phyloP scores from a whole-genome alignment of 1,140 invertebrate genomes.

The Philotrypesis tridentata region DNA sequence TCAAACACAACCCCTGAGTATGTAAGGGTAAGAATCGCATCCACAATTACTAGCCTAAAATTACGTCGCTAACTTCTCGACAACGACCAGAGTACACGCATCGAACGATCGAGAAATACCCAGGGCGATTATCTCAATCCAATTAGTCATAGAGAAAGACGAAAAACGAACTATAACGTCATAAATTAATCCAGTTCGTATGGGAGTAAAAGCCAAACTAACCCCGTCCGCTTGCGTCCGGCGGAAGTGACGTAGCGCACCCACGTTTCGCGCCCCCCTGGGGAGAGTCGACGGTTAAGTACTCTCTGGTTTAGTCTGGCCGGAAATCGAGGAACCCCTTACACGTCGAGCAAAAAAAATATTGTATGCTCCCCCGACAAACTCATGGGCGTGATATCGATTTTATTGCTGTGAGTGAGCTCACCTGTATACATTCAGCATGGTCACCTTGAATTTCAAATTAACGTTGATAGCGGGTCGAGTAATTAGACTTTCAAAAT shows the following conservation, averaged over 20 bases:
- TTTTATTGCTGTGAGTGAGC: constrained; percentile 15
- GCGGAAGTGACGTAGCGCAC: constrained; percentile 62
- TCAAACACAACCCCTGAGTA: not conserved
- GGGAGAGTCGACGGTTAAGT: not conserved
- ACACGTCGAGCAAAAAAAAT: not conserved
- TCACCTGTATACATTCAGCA: constrained; percentile 14
- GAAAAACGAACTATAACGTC: constrained; percentile 13
- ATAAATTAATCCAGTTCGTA: constrained; percentile 44
- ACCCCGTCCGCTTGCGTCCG: constrained; percentile 32
- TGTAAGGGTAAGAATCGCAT: not conserved
- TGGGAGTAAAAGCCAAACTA: constrained; percentile 30
- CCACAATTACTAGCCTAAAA: not conserved
- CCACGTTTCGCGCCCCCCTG: constrained; percentile 14
- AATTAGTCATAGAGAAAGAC: constrained; percentile 43
- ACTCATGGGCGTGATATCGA: not conserved
- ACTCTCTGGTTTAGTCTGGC: not conserved
- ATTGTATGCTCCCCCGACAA: not conserved
- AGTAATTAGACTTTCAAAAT: not conserved
- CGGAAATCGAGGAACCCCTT: constrained; percentile 53
- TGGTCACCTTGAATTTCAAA: constrained; percentile 55
- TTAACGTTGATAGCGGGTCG: not conserved
- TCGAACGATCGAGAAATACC: constrained; percentile 32
- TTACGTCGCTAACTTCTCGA: not conserved
- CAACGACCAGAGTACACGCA: not conserved
- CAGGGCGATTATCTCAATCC: constrained; percentile 23